A percentile compares a stretch with the other conserved stretches of the same genome.
Evolutionary conservation across 2,888 invertebrate species (phyloP).

Genomic region (Polylopha cassiicola): DNA sequence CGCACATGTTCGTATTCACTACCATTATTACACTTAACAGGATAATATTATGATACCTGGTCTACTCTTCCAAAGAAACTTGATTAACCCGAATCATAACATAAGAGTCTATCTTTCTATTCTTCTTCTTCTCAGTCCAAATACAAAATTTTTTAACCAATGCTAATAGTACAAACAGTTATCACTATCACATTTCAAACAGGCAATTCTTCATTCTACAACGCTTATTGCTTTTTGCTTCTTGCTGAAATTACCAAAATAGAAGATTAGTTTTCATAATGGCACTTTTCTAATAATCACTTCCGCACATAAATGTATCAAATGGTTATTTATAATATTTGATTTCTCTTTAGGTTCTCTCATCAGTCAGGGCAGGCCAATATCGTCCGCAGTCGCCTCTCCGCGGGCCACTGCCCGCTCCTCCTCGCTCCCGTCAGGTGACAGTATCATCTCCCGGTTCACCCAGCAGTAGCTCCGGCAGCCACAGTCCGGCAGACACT

Average conservation of each 20-base stretch:
- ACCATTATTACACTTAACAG: neutral
- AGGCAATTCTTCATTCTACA: too few species aligned
- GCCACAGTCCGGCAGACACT: slow-evolving; percentile 87
- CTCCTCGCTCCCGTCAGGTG: slow-evolving; percentile 70
- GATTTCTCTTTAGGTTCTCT: slow-evolving; percentile 76
- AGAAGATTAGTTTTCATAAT: neutral
- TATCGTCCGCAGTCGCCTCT: slow-evolving; percentile 84
- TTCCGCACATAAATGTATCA: neutral
- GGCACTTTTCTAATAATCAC: neutral
- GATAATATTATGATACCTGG: too few species aligned
- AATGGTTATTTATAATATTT: neutral
- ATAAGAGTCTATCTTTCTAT: too few species aligned
- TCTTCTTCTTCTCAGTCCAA: too few species aligned
- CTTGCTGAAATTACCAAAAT: too few species aligned
- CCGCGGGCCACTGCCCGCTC: slow-evolving; percentile 77
- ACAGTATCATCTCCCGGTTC: slow-evolving; percentile 85
- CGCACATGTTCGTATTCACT: slow-evolving; percentile 77
- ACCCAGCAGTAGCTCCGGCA: slow-evolving; percentile 91
- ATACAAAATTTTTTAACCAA: too few species aligned
- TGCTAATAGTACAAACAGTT: too few species aligned
- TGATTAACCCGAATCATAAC: too few species aligned
- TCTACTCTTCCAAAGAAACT: too few species aligned
- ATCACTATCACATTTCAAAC: too few species aligned
- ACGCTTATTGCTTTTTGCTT: too few species aligned
- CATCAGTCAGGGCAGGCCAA: slow-evolving; percentile 84